Conservation (phyloP, 1,140 invertebrate genomes). For the Drosophila tropicalis region DNA sequence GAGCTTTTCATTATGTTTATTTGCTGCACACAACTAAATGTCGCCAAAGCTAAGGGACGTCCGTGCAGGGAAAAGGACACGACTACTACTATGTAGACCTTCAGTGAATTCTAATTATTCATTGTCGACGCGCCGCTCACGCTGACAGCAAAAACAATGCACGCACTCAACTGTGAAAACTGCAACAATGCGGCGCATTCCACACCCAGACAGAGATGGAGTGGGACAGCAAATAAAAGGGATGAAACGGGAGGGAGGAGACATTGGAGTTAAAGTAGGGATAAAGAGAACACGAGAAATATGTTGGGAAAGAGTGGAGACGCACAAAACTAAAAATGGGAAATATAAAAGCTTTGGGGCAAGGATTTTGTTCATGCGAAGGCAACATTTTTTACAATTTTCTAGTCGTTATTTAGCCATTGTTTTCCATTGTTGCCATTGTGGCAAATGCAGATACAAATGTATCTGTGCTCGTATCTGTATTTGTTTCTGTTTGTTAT, state of each 20-base stretch:
- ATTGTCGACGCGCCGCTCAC: slow-evolving; percentile 70
- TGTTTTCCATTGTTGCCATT: slow-evolving; percentile 59
- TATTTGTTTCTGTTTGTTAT: slow-evolving; percentile 54
- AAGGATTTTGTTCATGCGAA: slow-evolving; percentile 58
- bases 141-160: slow-evolving; percentile 77
- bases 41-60: background rate
- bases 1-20: background rate
- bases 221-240: background rate
- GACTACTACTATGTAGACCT: slow-evolving; percentile 35
- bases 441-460: slow-evolving; percentile 35
- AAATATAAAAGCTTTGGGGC: slow-evolving; percentile 59
- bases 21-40: slow-evolving; percentile 7
- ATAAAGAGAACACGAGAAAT: background rate
- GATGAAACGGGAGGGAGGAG: background rate
- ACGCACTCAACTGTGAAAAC: slow-evolving; percentile 74
- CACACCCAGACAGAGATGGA: slow-evolving; percentile 38
- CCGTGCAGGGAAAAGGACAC: background rate
- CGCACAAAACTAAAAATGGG: slow-evolving; percentile 60
- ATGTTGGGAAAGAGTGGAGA: slow-evolving; percentile 12
- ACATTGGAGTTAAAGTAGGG: background rate
- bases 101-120: slow-evolving; percentile 75
- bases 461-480: slow-evolving; percentile 13
- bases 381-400: slow-evolving; percentile 76
- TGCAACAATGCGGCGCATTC: slow-evolving; percentile 77
- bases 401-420: slow-evolving; percentile 79